A percentile compares a stretch with the other conserved stretches of the same genome.
These are phyloP conservation scores for Papilio aristodemus DNA, from an alignment of 1,140 invertebrate species.

Conservation along the genomic window DNA sequence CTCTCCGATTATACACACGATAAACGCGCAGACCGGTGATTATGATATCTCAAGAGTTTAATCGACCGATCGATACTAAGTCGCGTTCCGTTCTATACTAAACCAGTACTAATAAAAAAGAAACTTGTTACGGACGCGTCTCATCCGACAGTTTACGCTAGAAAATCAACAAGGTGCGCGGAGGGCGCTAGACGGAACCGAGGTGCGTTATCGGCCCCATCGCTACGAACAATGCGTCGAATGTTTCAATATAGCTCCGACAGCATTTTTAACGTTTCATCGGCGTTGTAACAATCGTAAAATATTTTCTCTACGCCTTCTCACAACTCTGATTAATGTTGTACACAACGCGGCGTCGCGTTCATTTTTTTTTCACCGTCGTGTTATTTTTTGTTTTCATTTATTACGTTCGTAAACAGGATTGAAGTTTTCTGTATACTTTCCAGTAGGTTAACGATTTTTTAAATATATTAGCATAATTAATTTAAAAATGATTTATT, in stretches of 20 bases:
- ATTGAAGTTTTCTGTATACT: conserved; percentile 35
- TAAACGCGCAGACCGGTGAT: conserved; percentile 77
- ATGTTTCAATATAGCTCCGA: conserved; percentile 77
- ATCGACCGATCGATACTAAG: conserved; percentile 74
- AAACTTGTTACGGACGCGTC: conserved; percentile 66
- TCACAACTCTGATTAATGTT: conserved; percentile 77
- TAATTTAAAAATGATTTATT: not conserved
- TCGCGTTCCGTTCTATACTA: conserved; percentile 68
- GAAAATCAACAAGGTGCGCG: conserved; percentile 74
- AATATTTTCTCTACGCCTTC: conserved; percentile 79
- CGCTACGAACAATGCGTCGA: conserved; percentile 73
- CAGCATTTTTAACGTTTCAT: conserved; percentile 80
- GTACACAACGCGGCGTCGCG: conserved; percentile 67
- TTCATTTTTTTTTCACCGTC: conserved; percentile 70
- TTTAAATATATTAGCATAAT: conserved; percentile 3
- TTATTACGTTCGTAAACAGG: conserved; percentile 55
- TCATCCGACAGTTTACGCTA: conserved; percentile 71
- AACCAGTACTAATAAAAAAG: conserved; percentile 78
- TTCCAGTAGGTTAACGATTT: conserved; percentile 26
- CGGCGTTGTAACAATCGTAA: conserved; percentile 77
- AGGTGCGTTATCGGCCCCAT: conserved; percentile 73
- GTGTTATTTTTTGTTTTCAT: conserved; percentile 71
- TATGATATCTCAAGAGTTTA: conserved; percentile 76
- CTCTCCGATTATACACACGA: conserved; percentile 75
- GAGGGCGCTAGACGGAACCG: conserved; percentile 55